phyloP scores from a whole-genome alignment of 2,113 vertebrate genomes.

The Nansenia antarctica region DNA sequence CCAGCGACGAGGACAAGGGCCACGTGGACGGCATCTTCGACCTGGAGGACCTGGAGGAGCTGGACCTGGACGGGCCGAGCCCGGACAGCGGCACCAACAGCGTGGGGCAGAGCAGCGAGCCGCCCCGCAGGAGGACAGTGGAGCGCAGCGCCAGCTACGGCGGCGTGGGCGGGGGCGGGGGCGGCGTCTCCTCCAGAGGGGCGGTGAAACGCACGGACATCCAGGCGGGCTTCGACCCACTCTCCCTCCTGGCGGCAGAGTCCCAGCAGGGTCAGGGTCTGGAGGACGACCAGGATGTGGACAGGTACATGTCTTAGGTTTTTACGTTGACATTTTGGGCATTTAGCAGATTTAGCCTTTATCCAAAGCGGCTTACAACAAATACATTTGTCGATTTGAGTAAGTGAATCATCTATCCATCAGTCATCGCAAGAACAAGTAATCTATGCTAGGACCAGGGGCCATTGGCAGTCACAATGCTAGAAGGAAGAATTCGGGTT shows the following conservation, averaged over 20 bases:
- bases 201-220: constrained; percentile 83
- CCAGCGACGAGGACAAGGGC: constrained; percentile 82
- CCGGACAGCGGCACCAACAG: constrained; percentile 49
- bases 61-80: constrained; percentile 71
- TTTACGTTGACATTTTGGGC: too few relatives aligned
- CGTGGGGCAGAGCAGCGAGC: too few relatives aligned
- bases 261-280: constrained; percentile 58
- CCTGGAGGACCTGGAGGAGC: constrained; percentile 82
- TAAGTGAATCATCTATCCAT: too few relatives aligned
- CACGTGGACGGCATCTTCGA: constrained; percentile 89
- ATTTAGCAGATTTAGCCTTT: too few relatives aligned
- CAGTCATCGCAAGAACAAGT: too few relatives aligned
- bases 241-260: constrained; percentile 87
- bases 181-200: constrained; percentile 34
- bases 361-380: too few relatives aligned
- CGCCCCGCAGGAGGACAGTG: constrained; percentile 43
- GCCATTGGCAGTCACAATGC: too few relatives aligned
- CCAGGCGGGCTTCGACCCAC: constrained; percentile 83
- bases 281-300: constrained; percentile 15
- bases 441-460: too few relatives aligned
- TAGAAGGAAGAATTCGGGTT: too few relatives aligned
- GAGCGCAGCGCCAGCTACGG: constrained; percentile 57
- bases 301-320: too few relatives aligned
- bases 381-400: too few relatives aligned
- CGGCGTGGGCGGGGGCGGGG: constrained; percentile 41